A percentile compares a stretch with the other conserved stretches of the same genome.
Conservation (phyloP, 2,797 vertebrate species). For the Cossypha heuglini region DNA sequence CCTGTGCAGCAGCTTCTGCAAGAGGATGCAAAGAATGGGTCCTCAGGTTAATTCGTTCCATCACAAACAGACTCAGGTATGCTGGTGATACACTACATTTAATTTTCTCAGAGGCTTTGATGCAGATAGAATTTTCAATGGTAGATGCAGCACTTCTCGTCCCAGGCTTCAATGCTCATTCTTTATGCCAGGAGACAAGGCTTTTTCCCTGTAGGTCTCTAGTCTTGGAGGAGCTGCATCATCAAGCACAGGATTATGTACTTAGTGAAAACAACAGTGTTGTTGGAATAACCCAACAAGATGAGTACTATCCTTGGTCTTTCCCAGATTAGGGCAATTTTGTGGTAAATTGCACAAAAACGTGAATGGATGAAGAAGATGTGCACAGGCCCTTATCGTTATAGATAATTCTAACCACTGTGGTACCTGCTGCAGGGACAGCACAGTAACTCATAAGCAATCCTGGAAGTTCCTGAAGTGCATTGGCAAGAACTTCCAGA, state of each 20-base stretch:
- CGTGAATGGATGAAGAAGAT: fast-evolving
- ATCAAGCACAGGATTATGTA: not conserved
- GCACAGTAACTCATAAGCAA: not conserved
- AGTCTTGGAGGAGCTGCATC: not conserved
- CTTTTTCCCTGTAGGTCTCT: not conserved
- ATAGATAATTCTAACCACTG: not conserved
- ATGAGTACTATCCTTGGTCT: not conserved
- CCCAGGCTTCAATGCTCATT: not conserved
- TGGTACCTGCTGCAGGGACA: not conserved
- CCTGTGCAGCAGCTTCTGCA: not conserved
- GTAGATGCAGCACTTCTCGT: not conserved
- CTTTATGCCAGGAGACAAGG: not conserved
- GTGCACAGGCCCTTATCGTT: not conserved
- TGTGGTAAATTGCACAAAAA: not conserved
- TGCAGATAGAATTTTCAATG: not conserved
- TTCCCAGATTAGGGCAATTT: not conserved
- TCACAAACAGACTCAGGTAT: not conserved
- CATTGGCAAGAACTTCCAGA: not conserved
- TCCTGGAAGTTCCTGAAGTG: not conserved
- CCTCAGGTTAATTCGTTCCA: not conserved
- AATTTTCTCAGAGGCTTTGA: not conserved
- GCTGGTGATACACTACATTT: too few species aligned
- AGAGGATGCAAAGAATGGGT: not conserved
- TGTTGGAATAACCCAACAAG: not conserved
- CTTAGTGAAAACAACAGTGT: not conserved